Evolutionary conservation across 2,797 vertebrate genomes (phyloP).

Genomic region (Florisuga fusca): DNA sequence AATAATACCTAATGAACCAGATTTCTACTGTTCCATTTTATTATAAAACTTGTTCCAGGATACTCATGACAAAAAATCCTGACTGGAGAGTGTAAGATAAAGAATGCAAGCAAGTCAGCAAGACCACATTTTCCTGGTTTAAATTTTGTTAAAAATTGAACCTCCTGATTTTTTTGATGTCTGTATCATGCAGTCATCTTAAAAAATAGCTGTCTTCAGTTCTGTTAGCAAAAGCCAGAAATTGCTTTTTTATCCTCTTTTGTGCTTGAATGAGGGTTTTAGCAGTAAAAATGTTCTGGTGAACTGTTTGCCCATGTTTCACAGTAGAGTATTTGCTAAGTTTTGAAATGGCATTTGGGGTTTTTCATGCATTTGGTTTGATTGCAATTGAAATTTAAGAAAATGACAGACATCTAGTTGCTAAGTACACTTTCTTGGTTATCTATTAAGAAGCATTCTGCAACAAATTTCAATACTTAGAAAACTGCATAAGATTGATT

Average conservation of each 20-base stretch:
- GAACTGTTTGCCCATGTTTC: too few relatives aligned
- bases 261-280: not conserved
- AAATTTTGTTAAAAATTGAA: not conserved
- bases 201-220: not conserved
- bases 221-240: not conserved
- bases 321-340: not conserved
- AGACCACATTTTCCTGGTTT: not conserved
- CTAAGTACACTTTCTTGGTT: not conserved
- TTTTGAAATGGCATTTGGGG: not conserved
- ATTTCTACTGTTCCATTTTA: not conserved
- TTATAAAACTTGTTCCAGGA: not conserved
- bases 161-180: not conserved
- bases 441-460: not conserved
- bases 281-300: not conserved
- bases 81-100: not conserved
- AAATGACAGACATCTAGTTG: not conserved
- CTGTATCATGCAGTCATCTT: not conserved
- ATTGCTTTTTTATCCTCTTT: not conserved
- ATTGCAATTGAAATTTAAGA: not conserved
- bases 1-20: not conserved
- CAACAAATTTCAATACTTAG: not conserved
- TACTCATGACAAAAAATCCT: not conserved
- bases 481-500: not conserved
- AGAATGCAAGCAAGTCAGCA: not conserved
- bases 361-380: not conserved